Base-by-base conservation (phyloP, 2,113 vertebrate species). In the Apteryx mantelli region DNA sequence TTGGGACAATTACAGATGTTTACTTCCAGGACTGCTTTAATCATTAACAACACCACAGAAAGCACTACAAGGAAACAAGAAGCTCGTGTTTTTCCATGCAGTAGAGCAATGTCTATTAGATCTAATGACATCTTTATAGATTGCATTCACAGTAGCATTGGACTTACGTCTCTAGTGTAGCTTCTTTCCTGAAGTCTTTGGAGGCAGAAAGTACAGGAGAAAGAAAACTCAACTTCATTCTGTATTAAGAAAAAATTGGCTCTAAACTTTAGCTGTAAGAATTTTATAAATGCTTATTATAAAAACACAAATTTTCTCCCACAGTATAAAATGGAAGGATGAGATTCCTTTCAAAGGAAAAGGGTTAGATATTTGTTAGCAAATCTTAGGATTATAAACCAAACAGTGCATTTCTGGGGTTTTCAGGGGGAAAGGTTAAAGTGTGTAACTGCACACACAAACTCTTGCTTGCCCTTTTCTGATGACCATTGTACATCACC, bases 1-100 rank as follows among this genome's bases (percentile, higher is more conserved):
- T 88, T 96, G 93, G 94, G 95, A 83, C 89, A 88, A 68, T 95
- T 95, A 93, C 91, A 96, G 91, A 95, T 97, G 96, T 95, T 97
- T 97, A 97, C 93, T 97, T 96, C 96, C 91, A 88, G 93, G 89
- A 75, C 76, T 78, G 91, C 94, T 95, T 95, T 96, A 93, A 94
- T 96, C 82, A 82, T 96, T 93, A 84, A 53, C 87, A 95, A 85
- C 71, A 91, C 90, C 79, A 90, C 91, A 93, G 60, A 90, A 90
- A 97, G 70, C 85, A 79, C 89, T 81, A 11, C 68, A 56, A 38
- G 77, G 91, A 90, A 88, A 82, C 48, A 77, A 90, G 89, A 34
- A 93, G 73, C 79, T 95, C 4, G 20, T 95, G 85, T 91, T 94
- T 95, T 91, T 93, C 60, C 76, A 83, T 88, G 28, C 88, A 88